Evolutionary conservation across 2,113 vertebrate species (phyloP), one percentile per base, ranked within the genome.

Genomic region (Alethe castanea): DNA sequence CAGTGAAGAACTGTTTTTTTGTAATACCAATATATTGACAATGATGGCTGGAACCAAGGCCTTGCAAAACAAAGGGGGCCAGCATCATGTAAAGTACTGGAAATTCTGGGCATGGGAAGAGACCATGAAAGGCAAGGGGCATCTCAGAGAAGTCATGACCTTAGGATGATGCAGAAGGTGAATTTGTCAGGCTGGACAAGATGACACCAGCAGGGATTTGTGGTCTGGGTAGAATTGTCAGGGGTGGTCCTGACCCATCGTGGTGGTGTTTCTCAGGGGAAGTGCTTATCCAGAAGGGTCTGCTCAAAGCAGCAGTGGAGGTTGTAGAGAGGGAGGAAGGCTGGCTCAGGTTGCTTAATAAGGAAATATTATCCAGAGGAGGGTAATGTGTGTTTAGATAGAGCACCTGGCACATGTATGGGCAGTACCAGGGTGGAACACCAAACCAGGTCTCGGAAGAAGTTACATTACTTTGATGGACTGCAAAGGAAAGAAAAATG

Each of bases 361-460:
- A 70, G 69, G 22, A 50, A 60, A 50, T 40, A 36, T 31, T 2
- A 56, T 38, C 23, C 33, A 73, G 60, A 62, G 26, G 23, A 38
- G 0, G 0, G 20, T 64, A 33, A 17, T 36, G 10, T 10, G 8
- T 73, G 11, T 67, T 71, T 19, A 86, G 28, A 36, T 19, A 86
- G 28, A 36, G 23, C 1, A 11, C 23, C 29, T 61, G 67, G 11
- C 8, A n/a, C 0, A 0, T 44, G n/a, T 72, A 3, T 24, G 18
- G 91, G 35, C 16, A 47, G 20, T 33, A 35, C 12, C 24, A 36
- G 31, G 2, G 13, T 64, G 9, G 36, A 92, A 54, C 35, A 73
- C 4, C 22, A 79, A 69, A 45, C 5, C 19, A 26, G 35, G 59
- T 8, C 50, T 89, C 15, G 33, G 35, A 31, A 52, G 60, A 25